A percentile compares a stretch with the other conserved stretches of the same genome.
Evolutionary conservation across 2,113 vertebrate species (phyloP).

Genomic region (Labeo catla): DNA sequence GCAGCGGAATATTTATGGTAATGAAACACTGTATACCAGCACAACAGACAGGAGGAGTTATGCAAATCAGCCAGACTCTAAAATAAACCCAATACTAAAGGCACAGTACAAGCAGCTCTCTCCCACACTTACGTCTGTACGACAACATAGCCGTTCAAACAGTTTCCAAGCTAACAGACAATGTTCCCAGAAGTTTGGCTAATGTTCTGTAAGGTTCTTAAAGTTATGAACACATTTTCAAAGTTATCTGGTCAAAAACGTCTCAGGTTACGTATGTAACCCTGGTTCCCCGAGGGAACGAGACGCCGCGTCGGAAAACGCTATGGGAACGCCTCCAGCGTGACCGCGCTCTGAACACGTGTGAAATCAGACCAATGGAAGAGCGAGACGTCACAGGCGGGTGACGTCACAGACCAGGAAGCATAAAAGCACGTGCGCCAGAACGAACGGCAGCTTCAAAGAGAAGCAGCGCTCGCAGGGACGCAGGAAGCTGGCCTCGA

Average conservation of each 20-base stretch:
- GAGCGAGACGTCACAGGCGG: too few species aligned
- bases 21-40: background rate
- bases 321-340: too few species aligned
- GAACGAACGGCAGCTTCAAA: too few species aligned
- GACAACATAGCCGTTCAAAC: background rate
- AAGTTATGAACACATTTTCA: background rate
- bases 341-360: too few species aligned
- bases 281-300: too few species aligned
- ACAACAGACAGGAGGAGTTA: background rate
- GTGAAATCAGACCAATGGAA: too few species aligned
- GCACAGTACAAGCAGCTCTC: background rate
- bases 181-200: background rate
- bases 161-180: background rate
- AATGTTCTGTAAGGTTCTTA: background rate
- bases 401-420: too few species aligned
- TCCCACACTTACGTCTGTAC: background rate
- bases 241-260: background rate
- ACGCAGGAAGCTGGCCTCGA: too few species aligned
- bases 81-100: conserved; percentile 6
- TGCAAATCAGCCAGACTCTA: conserved; percentile 18
- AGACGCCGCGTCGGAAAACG: too few species aligned
- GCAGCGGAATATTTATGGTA: background rate
- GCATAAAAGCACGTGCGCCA: too few species aligned
- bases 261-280: too few species aligned
- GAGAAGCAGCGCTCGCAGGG: too few species aligned